A percentile compares a stretch with the other conserved stretches of the same genome.
phyloP scores from a whole-genome alignment of 2,888 invertebrate species.

The Aspidiotus rigidus region DNA sequence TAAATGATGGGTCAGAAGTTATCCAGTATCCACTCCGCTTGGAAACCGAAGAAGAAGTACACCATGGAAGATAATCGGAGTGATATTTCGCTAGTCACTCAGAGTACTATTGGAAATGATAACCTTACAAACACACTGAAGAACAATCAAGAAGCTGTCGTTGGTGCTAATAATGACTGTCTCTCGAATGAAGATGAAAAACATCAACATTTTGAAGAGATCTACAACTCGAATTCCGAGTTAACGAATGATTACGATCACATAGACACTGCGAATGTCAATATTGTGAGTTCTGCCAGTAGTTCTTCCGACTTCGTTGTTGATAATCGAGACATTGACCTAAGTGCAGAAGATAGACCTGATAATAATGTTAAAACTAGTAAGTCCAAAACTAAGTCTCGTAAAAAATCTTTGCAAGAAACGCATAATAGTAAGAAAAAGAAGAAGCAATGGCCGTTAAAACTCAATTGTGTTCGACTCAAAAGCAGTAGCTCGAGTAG shows the following conservation, averaged over 20 bases:
- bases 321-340: constrained; percentile 2
- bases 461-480: constrained; percentile 41
- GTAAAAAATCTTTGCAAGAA: not conserved
- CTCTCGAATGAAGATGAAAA: not conserved
- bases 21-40: not conserved
- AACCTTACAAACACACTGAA: not conserved
- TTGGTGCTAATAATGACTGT: not conserved
- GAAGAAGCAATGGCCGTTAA: constrained; percentile 41
- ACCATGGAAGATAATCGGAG: constrained; percentile 18
- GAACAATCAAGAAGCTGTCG: not conserved
- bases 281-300: not conserved
- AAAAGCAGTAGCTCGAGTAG: constrained; percentile 38
- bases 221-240: constrained; percentile 13
- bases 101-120: constrained; percentile 7
- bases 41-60: not conserved
- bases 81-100: no score
- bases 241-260: not conserved
- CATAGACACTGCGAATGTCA: not conserved
- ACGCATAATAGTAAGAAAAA: constrained; percentile 39
- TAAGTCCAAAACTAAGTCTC: not conserved
- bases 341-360: not conserved
- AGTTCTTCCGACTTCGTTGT: not conserved
- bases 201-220: constrained; percentile 21
- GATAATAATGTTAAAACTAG: constrained; percentile 3
- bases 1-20: constrained; percentile 1